phyloP scores from a whole-genome alignment of 2,888 invertebrate genomes.

The Epistrophe grossulariae region DNA sequence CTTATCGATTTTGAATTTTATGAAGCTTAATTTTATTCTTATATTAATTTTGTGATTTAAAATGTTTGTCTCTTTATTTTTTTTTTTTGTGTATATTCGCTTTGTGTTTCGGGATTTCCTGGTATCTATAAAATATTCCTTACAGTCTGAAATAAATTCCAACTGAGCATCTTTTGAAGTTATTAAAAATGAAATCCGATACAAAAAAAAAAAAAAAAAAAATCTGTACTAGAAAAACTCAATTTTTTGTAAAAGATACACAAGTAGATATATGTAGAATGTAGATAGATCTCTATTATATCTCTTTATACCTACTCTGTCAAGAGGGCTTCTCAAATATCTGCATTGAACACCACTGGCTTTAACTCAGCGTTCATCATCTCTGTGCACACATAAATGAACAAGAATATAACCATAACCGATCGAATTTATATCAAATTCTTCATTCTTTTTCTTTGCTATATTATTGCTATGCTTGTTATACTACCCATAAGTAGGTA shows the following conservation, averaged over 20 bases:
- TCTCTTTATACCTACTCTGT: constrained; percentile 20
- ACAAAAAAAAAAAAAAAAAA: neutral
- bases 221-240: neutral
- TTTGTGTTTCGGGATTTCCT: neutral
- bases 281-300: constrained; percentile 16
- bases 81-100: neutral
- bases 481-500: neutral
- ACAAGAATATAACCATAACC: constrained; percentile 32
- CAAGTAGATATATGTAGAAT: neutral
- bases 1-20: too few relatives aligned
- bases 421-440: constrained; percentile 56
- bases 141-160: neutral
- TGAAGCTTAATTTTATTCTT: neutral
- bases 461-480: constrained; percentile 4
- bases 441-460: constrained; percentile 23
- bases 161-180: neutral
- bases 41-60: too few relatives aligned
- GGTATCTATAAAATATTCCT: neutral
- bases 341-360: constrained; percentile 40
- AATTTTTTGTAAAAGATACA: constrained; percentile 51
- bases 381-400: constrained; percentile 3
- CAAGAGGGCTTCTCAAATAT: constrained; percentile 62
- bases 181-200: constrained; percentile 13
- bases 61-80: neutral
- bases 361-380: constrained; percentile 19